Percentiles rank a stretch among this genome's conserved stretches.
Evolutionary conservation across 2,797 vertebrate species (phyloP).

Genomic region (Alauda arvensis): DNA sequence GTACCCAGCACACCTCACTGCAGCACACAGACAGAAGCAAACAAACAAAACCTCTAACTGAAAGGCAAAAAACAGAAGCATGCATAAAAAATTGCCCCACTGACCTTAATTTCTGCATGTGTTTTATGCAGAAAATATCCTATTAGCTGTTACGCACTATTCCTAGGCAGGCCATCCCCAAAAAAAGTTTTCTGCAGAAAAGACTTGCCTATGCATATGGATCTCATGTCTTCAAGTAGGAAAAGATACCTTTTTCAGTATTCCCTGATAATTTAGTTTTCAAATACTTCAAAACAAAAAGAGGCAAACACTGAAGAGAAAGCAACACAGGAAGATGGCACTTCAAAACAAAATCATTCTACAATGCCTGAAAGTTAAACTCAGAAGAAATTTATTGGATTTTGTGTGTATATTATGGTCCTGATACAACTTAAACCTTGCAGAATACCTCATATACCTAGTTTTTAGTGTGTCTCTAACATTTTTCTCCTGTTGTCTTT

Average conservation of each 20-base stretch:
- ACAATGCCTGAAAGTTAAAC: background rate
- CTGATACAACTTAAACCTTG: background rate
- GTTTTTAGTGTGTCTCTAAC: background rate
- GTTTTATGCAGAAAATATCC: background rate
- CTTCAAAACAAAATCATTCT: constrained; percentile 3
- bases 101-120: background rate
- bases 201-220: background rate
- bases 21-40: background rate
- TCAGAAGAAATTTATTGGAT: background rate
- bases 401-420: background rate
- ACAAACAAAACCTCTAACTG: background rate
- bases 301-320: background rate
- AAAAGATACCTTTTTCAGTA: constrained; percentile 21
- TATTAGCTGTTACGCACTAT: background rate
- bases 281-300: background rate
- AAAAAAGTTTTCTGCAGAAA: background rate
- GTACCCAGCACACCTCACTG: background rate
- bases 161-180: background rate
- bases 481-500: background rate
- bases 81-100: background rate
- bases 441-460: background rate
- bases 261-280: background rate
- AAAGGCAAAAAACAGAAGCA: background rate
- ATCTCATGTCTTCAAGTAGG: constrained; percentile 22
- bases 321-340: background rate